Evolutionary conservation across 2,797 vertebrate species (phyloP), one percentile per base, ranked within the genome.

Genomic region (Anguilla obscura): DNA sequence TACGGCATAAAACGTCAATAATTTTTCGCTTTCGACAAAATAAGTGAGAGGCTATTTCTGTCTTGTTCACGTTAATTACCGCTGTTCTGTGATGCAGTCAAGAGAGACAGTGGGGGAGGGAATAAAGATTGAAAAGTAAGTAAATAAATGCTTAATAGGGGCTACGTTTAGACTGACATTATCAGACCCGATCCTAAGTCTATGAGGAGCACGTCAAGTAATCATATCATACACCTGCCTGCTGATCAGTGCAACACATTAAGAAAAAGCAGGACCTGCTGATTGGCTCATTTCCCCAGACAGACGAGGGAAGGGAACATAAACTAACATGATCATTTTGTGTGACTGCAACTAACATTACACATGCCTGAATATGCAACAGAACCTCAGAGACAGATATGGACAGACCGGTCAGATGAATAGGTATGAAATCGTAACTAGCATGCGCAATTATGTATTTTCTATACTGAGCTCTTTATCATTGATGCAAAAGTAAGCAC

Each of bases 31-130:
- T 88, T 90, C 88, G 87, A 90, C 90, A 85, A 87, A 89, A 90
- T 90, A 89, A 90, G 90, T 88, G 82, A 86, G 88, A 84, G 89
- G 88, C 88, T 88, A 87, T 84, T 85, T 90, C 88, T 89, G 88
- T 88, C 91, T 90, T 85, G 83, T 74, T 89, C 88, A 86, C 80
- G 84, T 89, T 90, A 91, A 90, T 91, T 91, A 89, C 88, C 85
- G 80, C 63, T 87, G 84, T 89, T 90, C 89, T 88, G 86, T 79
- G 82, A 88, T 76, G 88, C 79, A 86, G 83, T 71, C 82, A 79
- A 66, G 88, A 88, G 89, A 87, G 85, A 60, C 86, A 36, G 87
- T 69, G 54, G 56, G 74, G 80, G 85, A 86, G 87, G 86, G 85
- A 86, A 14, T 48, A 54, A 33, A 63, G 66, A 83, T 66, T 27